These are phyloP conservation scores for Harpalus rubripes DNA, from an alignment of 2,888 invertebrate species.

Conservation along the genomic window DNA sequence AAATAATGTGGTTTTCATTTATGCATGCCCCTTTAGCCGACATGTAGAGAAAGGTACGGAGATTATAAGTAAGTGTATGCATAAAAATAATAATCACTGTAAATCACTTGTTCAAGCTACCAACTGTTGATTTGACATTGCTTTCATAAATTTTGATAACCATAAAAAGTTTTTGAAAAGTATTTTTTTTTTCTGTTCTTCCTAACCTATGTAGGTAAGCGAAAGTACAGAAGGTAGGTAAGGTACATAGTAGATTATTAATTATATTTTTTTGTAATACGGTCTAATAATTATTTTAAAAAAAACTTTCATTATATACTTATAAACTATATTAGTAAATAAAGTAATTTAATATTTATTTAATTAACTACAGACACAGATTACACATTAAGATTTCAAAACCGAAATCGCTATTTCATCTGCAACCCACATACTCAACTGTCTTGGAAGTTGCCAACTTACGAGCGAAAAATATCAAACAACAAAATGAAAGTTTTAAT, in stretches of 20 bases:
- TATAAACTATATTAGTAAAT: conserved; percentile 20
- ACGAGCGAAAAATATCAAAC: neutral
- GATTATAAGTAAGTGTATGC: too few relatives aligned
- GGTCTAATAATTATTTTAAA: conserved; percentile 28
- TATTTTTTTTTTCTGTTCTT: neutral
- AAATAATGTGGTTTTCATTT: too few relatives aligned
- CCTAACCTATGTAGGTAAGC: neutral
- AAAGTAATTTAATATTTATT: conserved; percentile 9
- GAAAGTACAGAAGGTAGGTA: neutral
- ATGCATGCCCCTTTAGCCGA: too few relatives aligned
- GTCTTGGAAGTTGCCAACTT: conserved; percentile 20
- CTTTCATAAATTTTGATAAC: too few relatives aligned
- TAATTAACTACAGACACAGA: too few relatives aligned
- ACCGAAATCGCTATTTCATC: neutral
- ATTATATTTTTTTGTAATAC: conserved; percentile 14
- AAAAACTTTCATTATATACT: conserved; percentile 26
- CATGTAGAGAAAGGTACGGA: too few relatives aligned
- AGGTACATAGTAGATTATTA: too few relatives aligned
- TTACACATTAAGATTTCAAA: conserved; percentile 18
- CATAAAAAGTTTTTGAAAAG: neutral
- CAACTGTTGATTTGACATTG: too few relatives aligned
- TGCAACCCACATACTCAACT: neutral
- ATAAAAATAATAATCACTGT: too few relatives aligned
- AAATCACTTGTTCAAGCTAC: too few relatives aligned
- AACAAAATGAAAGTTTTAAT: conserved; percentile 20